These are phyloP conservation scores for Lordiphosa andalusiaca DNA, from an alignment of 2,888 invertebrate species.

Conservation along the genomic window DNA sequence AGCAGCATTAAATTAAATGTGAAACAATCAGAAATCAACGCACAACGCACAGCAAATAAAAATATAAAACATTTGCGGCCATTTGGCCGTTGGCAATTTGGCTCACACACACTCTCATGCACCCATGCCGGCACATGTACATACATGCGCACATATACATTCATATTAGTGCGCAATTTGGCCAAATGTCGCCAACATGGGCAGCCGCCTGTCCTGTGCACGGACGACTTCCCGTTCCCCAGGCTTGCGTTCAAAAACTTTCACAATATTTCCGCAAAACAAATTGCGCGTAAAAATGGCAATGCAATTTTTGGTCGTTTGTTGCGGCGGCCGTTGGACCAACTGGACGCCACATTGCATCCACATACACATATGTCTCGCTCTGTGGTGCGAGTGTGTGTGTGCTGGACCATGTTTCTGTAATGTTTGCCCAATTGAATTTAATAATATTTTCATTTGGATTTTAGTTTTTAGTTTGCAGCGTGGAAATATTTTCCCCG, in stretches of 20 bases:
- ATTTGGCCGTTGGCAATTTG: slow-evolving; percentile 64
- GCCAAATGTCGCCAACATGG: slow-evolving; percentile 71
- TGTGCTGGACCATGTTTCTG: slow-evolving; percentile 58
- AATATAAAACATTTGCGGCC: slow-evolving; percentile 65
- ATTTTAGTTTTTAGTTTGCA: slow-evolving; percentile 61
- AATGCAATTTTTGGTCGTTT: slow-evolving; percentile 76
- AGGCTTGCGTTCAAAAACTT: slow-evolving; percentile 50
- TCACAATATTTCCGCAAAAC: slow-evolving; percentile 71
- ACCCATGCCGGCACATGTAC: not conserved
- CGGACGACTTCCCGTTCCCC: not conserved
- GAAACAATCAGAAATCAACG: slow-evolving; percentile 73
- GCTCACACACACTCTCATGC: slow-evolving; percentile 13
- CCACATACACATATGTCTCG: slow-evolving; percentile 46
- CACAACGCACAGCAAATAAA: slow-evolving; percentile 60
- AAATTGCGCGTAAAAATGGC: slow-evolving; percentile 75
- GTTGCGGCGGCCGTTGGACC: slow-evolving; percentile 73
- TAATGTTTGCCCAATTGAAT: slow-evolving; percentile 76
- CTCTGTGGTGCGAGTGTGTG: slow-evolving; percentile 23
- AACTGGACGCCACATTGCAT: slow-evolving; percentile 75
- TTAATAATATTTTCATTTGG: slow-evolving; percentile 77
- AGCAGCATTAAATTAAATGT: slow-evolving; percentile 66
- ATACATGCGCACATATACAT: slow-evolving; percentile 13
- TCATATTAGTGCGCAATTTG: slow-evolving; percentile 69
- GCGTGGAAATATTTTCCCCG: slow-evolving; percentile 48
- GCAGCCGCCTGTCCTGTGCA: slow-evolving; percentile 49